Base-by-base conservation (phyloP, 2,797 vertebrate genomes). In the Manis crassicaudata region DNA sequence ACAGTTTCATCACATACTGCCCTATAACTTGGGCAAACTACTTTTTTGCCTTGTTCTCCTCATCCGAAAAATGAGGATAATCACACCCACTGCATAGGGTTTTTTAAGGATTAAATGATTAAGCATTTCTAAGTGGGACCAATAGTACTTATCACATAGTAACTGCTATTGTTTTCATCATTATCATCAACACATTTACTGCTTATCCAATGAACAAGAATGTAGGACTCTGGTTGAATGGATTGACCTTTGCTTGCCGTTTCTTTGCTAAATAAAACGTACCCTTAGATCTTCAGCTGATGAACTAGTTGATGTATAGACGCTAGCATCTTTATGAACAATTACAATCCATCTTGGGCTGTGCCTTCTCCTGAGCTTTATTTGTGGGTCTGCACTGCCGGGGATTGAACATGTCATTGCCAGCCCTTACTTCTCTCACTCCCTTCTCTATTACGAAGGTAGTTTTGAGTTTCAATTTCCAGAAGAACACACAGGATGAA, bases 321-420 rank as follows among this genome's bases (percentile, higher is more conserved):
- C 40, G 29, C 32, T 23, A 29, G 1, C 23, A 0, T 13, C 18
- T 50, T 12, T n/a, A 11, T 2, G 52, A 52, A n/a, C 1, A 20
- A 5, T 12, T 16, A 2, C 3, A 7, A 0, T 18, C 50, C 62
- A 10, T 11, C 5, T 5, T 2, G 20, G 62, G 37, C 90, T 35
- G 27, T 27, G 46, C 20, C 7, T 23, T 80, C 62, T 21, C 32
- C 58, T 43, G 21, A 25, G 25, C 7, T 62, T 27, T 29, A 7
- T 35, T 32, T 65, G 35, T 10, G 14, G 32, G 11, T 76, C 76
- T 43, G 5, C 1, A 2, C 23, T 8, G 17, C 21, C 21, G 17
- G 18, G n/a, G 35, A 32, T 58, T 40, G 7, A 70, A 16, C 4
- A 0, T 10, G 29, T 63, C 11, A 6, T 13, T 2, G 8, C 1